phyloP scores from a whole-genome alignment of 2,797 vertebrate genomes.

The Karalla daura region DNA sequence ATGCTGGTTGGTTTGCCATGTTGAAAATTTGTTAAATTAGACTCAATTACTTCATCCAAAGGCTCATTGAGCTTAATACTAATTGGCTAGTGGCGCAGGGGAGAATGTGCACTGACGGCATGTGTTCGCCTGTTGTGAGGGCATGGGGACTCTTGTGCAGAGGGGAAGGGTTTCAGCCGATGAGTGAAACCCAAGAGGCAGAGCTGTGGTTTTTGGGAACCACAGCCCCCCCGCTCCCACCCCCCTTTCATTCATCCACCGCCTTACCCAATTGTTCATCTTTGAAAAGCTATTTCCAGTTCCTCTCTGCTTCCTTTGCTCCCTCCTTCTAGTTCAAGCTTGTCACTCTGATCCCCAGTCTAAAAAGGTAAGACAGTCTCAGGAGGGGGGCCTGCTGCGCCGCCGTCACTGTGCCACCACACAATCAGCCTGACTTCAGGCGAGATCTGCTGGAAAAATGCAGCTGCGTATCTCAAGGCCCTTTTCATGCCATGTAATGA shows the following conservation, averaged over 20 bases:
- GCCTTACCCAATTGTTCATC: slow-evolving; percentile 51
- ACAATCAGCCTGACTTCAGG: slow-evolving; percentile 27
- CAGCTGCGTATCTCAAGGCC: slow-evolving; percentile 2
- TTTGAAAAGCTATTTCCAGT: slow-evolving; percentile 69
- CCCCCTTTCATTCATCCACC: slow-evolving; percentile 45
- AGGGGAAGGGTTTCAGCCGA: slow-evolving; percentile 46
- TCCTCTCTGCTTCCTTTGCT: slow-evolving; percentile 34
- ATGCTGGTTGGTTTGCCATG: slow-evolving; percentile 38
- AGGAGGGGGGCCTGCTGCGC: not conserved
- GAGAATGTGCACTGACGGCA: slow-evolving; percentile 44
- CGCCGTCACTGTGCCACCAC: slow-evolving; percentile 19
- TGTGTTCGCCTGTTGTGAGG: slow-evolving; percentile 32
- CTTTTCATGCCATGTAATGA: not conserved
- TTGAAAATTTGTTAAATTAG: slow-evolving; percentile 55
- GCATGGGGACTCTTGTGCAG: slow-evolving; percentile 15
- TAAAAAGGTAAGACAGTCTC: slow-evolving; percentile 67
- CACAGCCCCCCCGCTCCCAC: slow-evolving; percentile 42
- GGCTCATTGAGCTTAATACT: slow-evolving; percentile 38
- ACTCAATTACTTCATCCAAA: slow-evolving; percentile 43
- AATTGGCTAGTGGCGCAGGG: slow-evolving; percentile 27
- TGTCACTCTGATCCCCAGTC: slow-evolving; percentile 54
- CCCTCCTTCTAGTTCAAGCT: slow-evolving; percentile 33
- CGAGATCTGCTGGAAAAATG: slow-evolving; percentile 25
- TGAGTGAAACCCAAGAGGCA: slow-evolving; percentile 51
- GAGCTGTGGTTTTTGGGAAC: slow-evolving; percentile 50